These are phyloP conservation scores for Cacatua alba DNA, from an alignment of 2,113 vertebrate species.

Conservation along the genomic window DNA sequence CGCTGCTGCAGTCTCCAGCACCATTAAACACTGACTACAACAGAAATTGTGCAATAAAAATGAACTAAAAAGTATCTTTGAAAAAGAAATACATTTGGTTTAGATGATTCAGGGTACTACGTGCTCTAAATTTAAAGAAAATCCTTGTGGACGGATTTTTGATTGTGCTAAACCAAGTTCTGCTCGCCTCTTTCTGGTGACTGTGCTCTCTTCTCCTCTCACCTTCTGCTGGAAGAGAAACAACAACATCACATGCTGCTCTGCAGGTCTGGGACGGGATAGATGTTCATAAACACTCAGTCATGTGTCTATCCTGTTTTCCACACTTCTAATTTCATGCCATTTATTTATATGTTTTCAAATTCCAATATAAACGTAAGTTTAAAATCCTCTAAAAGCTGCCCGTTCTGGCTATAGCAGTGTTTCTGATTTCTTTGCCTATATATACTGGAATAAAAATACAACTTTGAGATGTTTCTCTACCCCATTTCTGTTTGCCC, in stretches of 20 bases:
- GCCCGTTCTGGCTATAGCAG: neutral
- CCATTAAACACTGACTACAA: neutral
- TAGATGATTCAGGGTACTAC: neutral
- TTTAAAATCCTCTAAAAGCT: neutral
- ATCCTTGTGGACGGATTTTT: neutral
- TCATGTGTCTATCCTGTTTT: constrained; percentile 47
- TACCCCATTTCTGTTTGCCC: neutral
- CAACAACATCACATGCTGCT: constrained; percentile 3
- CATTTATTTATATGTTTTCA: constrained; percentile 6
- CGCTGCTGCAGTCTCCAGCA: neutral
- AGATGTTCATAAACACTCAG: neutral
- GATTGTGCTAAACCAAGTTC: neutral
- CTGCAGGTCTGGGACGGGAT: neutral
- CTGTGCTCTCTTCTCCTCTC: neutral
- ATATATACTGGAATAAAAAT: neutral
- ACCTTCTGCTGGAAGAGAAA: constrained; percentile 47
- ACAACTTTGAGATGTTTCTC: neutral
- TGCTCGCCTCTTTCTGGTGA: neutral
- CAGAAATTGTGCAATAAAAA: neutral
- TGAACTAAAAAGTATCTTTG: neutral
- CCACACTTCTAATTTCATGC: neutral
- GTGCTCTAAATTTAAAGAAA: neutral
- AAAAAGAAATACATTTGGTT: neutral
- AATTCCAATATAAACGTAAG: neutral
- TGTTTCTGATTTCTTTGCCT: neutral